Base-by-base conservation (phyloP, 2,113 vertebrate species). In the Epinephelus cyanopodus region DNA sequence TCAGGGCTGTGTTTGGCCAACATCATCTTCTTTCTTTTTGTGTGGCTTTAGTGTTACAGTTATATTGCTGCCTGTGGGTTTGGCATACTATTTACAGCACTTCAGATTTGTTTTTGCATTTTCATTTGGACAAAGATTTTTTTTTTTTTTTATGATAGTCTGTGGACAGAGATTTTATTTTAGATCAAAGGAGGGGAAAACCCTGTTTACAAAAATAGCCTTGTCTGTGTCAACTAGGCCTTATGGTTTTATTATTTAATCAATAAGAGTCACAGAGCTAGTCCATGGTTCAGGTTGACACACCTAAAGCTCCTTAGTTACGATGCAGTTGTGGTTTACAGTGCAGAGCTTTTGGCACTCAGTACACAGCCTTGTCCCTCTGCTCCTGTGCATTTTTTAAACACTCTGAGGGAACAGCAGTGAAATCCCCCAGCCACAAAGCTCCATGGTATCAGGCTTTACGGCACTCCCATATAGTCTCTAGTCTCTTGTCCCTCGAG, bases 361-460 rank as follows among this genome's bases (percentile, higher is more conserved):
- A 25, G 3, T 56, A 10, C 5, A 54, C 39, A 47, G 50, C 52
- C 23, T 53, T 78, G 60, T 56, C 65, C 37, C 56, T 13, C 57
- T 56, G 52, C 77, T 72, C 58, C 19, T 61, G 58, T 66, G 50
- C 61, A 50, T 58, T 85, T 63, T 74, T 25, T 48, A 79, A 78
- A 64, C n/a, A 13, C 75, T 81, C 53, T 60, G 29, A 53, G 74
- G 82, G 74, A 82, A 27, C 42, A 77, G 56, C 57, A 65, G 66
- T 77, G 66, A 84, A 87, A 77, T 89, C 83, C 88, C 90, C 76
- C 9, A 56, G 78, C 81, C 80, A 33, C 84, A 63, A 53, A 84
- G 73, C 93, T 90, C 89, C 90, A 92, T 92, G 91, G 82, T 79
- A 82, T 74, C 81, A 76, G 47, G 88, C 82, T 93, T 92, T 91